Percentiles rank a stretch among this genome's conserved stretches.
These are phyloP conservation scores for Cosmia trapezina DNA, from an alignment of 2,888 invertebrate genomes.

Conservation along the genomic window DNA sequence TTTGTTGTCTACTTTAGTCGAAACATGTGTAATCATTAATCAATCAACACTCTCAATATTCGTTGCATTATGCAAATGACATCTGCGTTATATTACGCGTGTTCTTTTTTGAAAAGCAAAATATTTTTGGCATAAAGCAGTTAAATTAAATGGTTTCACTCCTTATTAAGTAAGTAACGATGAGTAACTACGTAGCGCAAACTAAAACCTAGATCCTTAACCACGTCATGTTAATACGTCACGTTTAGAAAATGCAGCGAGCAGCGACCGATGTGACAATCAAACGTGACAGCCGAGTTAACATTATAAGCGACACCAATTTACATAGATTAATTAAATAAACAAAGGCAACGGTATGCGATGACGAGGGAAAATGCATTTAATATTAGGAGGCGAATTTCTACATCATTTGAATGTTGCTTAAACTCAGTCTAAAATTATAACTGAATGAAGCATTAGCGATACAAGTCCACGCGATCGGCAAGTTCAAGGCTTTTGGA, in stretches of 20 bases:
- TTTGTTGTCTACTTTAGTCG: slow-evolving; percentile 14
- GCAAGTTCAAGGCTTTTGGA: slow-evolving; percentile 81
- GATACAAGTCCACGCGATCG: slow-evolving; percentile 62
- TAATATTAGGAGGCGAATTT: slow-evolving; percentile 13
- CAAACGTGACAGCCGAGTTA: slow-evolving; percentile 70
- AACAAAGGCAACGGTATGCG: slow-evolving; percentile 29
- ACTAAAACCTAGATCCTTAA: slow-evolving; percentile 39
- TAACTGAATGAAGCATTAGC: slow-evolving; percentile 35
- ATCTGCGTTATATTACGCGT: not conserved
- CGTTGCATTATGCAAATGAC: slow-evolving; percentile 4
- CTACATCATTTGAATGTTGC: slow-evolving; percentile 16
- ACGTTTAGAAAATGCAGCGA: slow-evolving; percentile 67
- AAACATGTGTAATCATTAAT: slow-evolving; percentile 12
- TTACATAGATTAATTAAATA: slow-evolving; percentile 59
- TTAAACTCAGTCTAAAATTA: slow-evolving; percentile 25
- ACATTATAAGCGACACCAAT: slow-evolving; percentile 52
- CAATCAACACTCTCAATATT: slow-evolving; percentile 20
- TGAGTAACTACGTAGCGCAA: not conserved
- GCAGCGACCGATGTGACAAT: slow-evolving; percentile 65
- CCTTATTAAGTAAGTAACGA: not conserved
- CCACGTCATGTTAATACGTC: slow-evolving; percentile 34
- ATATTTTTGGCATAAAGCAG: not conserved
- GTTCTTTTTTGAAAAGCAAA: not conserved
- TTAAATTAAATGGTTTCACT: slow-evolving; percentile 9
- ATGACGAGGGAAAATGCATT: not conserved